These are phyloP conservation scores for Pollenia labialis DNA, from an alignment of 2,888 invertebrate species.

Conservation along the genomic window DNA sequence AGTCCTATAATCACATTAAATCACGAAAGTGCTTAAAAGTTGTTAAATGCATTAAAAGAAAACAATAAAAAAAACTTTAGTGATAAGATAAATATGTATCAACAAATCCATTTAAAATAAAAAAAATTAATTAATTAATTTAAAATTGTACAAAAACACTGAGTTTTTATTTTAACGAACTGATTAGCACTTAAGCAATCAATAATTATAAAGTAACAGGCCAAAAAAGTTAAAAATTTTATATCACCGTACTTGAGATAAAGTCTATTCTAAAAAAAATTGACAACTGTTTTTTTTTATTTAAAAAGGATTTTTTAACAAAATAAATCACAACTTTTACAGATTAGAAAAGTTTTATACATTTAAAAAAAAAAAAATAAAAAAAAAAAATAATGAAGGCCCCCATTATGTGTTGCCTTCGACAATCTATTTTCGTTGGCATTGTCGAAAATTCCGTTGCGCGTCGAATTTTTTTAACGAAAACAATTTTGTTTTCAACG, in stretches of 20 bases:
- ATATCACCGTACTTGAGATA: constrained; percentile 14
- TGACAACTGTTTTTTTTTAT: too few relatives aligned
- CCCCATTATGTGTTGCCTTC: too few relatives aligned
- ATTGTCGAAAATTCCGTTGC: too few relatives aligned
- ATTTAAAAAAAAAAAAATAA: too few relatives aligned
- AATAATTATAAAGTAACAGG: not conserved
- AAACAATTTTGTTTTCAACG: too few relatives aligned
- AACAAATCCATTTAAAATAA: not conserved
- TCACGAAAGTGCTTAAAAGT: constrained; percentile 23
- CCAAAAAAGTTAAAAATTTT: not conserved
- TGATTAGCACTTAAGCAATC: not conserved
- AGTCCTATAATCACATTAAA: constrained; percentile 22
- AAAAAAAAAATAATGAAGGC: too few relatives aligned
- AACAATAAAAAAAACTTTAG: not conserved
- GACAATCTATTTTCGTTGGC: too few relatives aligned
- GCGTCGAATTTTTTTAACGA: too few relatives aligned
- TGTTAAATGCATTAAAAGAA: not conserved
- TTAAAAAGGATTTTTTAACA: too few relatives aligned
- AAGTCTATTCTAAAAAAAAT: not conserved
- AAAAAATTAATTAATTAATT: not conserved
- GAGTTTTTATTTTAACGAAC: constrained; percentile 13
- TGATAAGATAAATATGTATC: constrained; percentile 37
- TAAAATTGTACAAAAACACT: constrained; percentile 10
- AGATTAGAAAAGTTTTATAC: too few relatives aligned
- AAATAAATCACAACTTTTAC: too few relatives aligned